These are phyloP conservation scores for Hypocryptadius cinnamomeus DNA, from an alignment of 2,113 vertebrate species.

Conservation along the genomic window DNA sequence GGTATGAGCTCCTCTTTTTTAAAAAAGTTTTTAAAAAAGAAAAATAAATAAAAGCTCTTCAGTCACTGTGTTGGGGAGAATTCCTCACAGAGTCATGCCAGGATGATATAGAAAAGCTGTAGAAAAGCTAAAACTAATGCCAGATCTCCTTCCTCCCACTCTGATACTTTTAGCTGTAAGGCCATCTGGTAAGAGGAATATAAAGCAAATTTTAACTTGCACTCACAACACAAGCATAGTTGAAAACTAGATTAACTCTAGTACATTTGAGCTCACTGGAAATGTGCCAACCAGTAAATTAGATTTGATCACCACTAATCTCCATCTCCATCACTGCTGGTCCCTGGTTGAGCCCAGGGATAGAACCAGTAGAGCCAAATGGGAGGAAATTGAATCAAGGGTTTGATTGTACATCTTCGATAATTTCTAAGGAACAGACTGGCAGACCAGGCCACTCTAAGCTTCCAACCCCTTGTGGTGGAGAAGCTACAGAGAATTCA, in stretches of 20 bases:
- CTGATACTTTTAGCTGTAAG: neutral
- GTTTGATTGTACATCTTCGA: neutral
- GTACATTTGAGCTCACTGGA: neutral
- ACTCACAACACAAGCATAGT: neutral
- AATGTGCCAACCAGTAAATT: neutral
- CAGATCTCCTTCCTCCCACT: neutral
- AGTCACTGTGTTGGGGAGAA: neutral
- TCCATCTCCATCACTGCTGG: neutral
- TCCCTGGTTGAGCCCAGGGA: neutral
- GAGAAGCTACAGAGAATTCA: neutral
- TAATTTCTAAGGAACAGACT: neutral
- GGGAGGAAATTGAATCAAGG: neutral
- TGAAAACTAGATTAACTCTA: slow-evolving; percentile 7
- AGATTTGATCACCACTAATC: neutral
- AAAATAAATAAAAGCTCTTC: neutral
- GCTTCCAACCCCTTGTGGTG: neutral
- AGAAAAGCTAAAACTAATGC: neutral
- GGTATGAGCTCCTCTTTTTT: neutral
- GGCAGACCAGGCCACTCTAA: neutral
- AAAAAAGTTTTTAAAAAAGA: neutral
- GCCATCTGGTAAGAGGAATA: neutral
- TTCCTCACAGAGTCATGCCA: neutral
- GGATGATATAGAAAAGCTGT: neutral
- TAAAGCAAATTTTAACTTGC: neutral
- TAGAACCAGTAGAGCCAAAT: neutral